These are phyloP conservation scores for Chauna torquata DNA, from an alignment of 2,113 vertebrate species.

Conservation along the genomic window DNA sequence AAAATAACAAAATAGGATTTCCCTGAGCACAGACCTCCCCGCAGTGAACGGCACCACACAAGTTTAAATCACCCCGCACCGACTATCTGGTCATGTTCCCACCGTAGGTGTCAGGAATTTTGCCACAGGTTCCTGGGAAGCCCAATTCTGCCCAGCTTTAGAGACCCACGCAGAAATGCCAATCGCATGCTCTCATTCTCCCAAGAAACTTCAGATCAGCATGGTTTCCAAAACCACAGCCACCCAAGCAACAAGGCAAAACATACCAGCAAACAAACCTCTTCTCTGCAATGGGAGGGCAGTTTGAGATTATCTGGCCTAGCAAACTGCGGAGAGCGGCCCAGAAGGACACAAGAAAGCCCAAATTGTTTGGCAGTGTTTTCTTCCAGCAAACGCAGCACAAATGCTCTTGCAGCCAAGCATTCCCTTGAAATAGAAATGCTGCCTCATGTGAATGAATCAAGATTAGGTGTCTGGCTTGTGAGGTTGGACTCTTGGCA, in stretches of 20 bases:
- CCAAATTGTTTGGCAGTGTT: background rate
- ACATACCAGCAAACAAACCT: conserved; percentile 50
- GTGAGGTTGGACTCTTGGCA: background rate
- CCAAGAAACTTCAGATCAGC: background rate
- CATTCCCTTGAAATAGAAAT: background rate
- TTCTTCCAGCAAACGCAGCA: background rate
- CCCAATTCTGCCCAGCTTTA: background rate
- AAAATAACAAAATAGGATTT: background rate
- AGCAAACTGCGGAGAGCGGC: background rate
- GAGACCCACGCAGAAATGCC: conserved; percentile 28
- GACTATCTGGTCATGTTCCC: background rate
- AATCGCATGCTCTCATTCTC: conserved; percentile 33
- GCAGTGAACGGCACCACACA: background rate
- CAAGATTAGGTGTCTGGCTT: background rate
- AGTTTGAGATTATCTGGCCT: background rate
- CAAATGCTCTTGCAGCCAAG: background rate
- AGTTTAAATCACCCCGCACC: background rate
- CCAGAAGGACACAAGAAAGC: background rate
- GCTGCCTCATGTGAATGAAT: background rate
- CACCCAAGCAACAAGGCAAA: conserved; percentile 55
- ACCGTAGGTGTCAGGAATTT: background rate
- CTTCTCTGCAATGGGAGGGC: background rate
- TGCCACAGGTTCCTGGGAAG: background rate
- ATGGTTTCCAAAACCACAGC: conserved; percentile 36
- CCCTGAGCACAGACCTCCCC: background rate